Conservation (phyloP, 2,113 vertebrate genomes). For the Ameiurus melas region DNA sequence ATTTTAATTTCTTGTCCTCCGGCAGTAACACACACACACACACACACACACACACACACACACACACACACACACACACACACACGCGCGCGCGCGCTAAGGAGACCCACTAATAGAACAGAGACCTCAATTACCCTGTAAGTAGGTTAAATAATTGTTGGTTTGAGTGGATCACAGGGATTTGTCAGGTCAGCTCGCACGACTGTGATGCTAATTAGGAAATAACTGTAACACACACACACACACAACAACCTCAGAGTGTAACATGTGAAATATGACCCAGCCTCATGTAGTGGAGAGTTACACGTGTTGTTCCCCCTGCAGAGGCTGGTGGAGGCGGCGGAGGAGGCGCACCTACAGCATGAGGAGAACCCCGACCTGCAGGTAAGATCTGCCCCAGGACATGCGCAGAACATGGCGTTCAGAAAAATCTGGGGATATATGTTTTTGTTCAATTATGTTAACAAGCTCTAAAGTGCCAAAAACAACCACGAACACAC, state of each 20-base stretch:
- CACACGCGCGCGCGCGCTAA: background rate
- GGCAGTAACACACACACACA: background rate
- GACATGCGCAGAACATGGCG: background rate
- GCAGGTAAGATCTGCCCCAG: slow-evolving; percentile 78
- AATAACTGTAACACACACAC: slow-evolving; percentile 42
- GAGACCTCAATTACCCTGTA: slow-evolving; percentile 25
- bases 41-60: background rate
- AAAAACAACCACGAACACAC: no score
- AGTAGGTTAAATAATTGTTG: background rate
- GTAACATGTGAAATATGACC: slow-evolving; percentile 33
- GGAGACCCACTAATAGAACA: slow-evolving; percentile 10
- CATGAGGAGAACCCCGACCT: slow-evolving; percentile 95
- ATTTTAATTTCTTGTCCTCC: slow-evolving; percentile 68
- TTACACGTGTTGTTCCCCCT: background rate
- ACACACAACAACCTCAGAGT: background rate
- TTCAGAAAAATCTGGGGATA: background rate
- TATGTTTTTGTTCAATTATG: no score
- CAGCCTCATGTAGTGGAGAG: background rate
- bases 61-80: slow-evolving; percentile 7
- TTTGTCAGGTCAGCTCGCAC: background rate
- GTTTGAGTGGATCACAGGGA: background rate
- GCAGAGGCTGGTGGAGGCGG: slow-evolving; percentile 94
- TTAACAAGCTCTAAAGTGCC: no score
- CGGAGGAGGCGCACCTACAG: slow-evolving; percentile 93
- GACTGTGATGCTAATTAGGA: background rate